Percentiles rank a stretch among this genome's conserved stretches.
phyloP scores from a whole-genome alignment of 2,888 invertebrate species.

The Venustoraphidia nigricollis region DNA sequence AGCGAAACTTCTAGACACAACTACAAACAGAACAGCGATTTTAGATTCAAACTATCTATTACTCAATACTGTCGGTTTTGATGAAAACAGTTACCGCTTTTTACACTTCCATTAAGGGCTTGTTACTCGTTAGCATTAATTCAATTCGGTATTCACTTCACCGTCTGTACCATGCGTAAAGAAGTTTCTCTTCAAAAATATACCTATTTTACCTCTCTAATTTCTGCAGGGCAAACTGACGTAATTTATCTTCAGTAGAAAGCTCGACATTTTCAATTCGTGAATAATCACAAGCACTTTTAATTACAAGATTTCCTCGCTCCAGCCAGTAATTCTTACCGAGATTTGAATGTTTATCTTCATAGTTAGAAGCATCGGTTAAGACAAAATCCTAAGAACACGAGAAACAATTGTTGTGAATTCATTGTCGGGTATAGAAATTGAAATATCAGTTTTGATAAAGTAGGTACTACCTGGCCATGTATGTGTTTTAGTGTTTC shows the following conservation, averaged over 20 bases:
- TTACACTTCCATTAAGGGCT: too few species aligned
- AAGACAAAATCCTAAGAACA: conserved; percentile 31
- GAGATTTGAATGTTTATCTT: conserved; percentile 52
- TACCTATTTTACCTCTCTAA: conserved; percentile 40
- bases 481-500: conserved; percentile 60
- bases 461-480: conserved; percentile 38
- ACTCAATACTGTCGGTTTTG: too few species aligned
- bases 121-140: too few species aligned
- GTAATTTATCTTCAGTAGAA: conserved; percentile 45
- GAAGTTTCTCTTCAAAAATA: not conserved
- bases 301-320: conserved; percentile 56
- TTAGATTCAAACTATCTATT: too few species aligned
- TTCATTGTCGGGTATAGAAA: not conserved
- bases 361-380: conserved; percentile 28
- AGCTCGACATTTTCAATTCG: conserved; percentile 35
- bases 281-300: conserved; percentile 56
- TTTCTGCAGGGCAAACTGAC: conserved; percentile 54
- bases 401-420: conserved; percentile 1
- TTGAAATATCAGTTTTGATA: not conserved
- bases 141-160: too few species aligned
- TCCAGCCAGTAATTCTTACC: conserved; percentile 63
- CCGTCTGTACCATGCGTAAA: too few species aligned
- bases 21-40: too few species aligned
- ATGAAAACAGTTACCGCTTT: too few species aligned
- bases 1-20: too few species aligned